Base-by-base conservation (phyloP, 2,888 invertebrate species). In the Toxonevra muliebris region DNA sequence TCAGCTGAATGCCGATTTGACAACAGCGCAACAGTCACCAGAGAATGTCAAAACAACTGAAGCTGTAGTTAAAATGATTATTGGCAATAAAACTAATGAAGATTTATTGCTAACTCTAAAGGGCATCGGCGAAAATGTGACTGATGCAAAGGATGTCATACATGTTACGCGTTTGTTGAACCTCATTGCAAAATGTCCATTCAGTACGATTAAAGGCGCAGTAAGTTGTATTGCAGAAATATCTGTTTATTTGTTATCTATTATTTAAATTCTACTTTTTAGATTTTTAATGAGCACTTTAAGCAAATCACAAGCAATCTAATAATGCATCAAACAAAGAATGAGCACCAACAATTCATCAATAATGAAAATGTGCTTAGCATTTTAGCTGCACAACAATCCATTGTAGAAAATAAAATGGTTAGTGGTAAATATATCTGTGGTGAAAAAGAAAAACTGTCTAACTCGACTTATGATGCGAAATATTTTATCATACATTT, bases 211-310 rank as follows among this genome's bases (percentile, higher is more conserved):
- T 20, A 84, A 85, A 68, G 84, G 80, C 64, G 80, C 81, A 45
- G 85, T 85, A 71, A 79, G 83, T 71, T 2, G 45, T 2, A 1
- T 19, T 61, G 40, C 30, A 2, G 7, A 30, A 30, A 30, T 30
- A 30, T 30, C 3, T 30, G 7, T 4, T 4, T 30, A 30, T 30
- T 4, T 30, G 30, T 30, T 17, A 30, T 30, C 9, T 57, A 11
- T 20, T 17, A 54, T 45, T 41, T 43, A 17, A 19, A 1, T 4
- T 42, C 10, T 15, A 13, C 12, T 58, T 63, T 71, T 13, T 61
- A 85, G 85, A 83, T 85, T 69, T 82, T 85, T 50, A 85, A 81
- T 66, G 83, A 84, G 43, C 77, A 82, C 57, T 85, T 84, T 63
- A 81, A 82, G 65, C 68, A 78, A n/a, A 79, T 84, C n/a, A 77